Conservation (phyloP, 1,140 invertebrate species). For the Platyura marginata region DNA sequence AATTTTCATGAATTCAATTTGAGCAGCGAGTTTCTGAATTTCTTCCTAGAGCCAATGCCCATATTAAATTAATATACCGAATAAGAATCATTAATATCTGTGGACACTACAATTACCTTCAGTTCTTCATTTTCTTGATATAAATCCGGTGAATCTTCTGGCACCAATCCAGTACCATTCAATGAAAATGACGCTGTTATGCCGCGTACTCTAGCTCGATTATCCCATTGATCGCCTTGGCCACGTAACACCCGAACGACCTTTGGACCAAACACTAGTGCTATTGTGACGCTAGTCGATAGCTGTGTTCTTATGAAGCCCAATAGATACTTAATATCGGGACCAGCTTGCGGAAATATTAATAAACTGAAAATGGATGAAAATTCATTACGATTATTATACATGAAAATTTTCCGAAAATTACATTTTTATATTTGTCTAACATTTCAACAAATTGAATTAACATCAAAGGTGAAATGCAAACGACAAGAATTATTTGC, state of each 20-base stretch:
- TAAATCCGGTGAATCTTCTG: slow-evolving; percentile 64
- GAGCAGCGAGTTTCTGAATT: slow-evolving; percentile 73
- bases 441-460: too few relatives aligned
- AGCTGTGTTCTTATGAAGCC: slow-evolving; percentile 74
- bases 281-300: slow-evolving; percentile 68
- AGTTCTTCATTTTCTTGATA: slow-evolving; percentile 81
- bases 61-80: neutral
- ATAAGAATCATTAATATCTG: too few relatives aligned
- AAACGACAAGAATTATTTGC: too few relatives aligned
- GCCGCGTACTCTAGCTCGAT: slow-evolving; percentile 52
- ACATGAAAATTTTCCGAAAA: too few relatives aligned
- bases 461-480: too few relatives aligned
- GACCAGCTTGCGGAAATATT: slow-evolving; percentile 66
- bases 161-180: slow-evolving; percentile 57
- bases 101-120: slow-evolving; percentile 35
- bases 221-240: slow-evolving; percentile 73
- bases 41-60: slow-evolving; percentile 44
- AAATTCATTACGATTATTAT: too few relatives aligned
- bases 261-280: slow-evolving; percentile 72
- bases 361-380: slow-evolving; percentile 41
- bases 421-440: too few relatives aligned
- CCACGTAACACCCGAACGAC: slow-evolving; percentile 61
- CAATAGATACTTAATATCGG: slow-evolving; percentile 73
- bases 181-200: slow-evolving; percentile 68
- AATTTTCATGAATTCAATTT: slow-evolving; percentile 85